A percentile compares a stretch with the other conserved stretches of the same genome.
Conservation (phyloP, 2,888 invertebrate genomes). For the Temnothorax rugatulus region DNA sequence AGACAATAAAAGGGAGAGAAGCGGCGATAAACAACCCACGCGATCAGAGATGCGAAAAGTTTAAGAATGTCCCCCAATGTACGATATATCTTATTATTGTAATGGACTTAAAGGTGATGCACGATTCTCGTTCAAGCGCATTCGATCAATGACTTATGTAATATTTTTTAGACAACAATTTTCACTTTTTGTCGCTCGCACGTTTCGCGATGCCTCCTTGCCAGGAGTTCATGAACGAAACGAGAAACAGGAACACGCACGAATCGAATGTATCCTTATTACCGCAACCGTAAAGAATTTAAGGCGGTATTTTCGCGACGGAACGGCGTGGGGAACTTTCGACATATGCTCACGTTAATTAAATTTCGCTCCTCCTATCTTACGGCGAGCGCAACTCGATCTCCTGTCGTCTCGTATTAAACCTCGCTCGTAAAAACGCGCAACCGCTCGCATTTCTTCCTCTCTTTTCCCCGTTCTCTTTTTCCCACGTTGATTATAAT, state of each 20-base stretch:
- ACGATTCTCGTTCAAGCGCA: not conserved
- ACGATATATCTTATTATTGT: constrained; percentile 30
- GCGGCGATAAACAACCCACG: constrained; percentile 20
- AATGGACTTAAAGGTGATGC: constrained; percentile 33
- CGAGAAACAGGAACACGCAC: not conserved
- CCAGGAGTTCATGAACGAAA: not conserved
- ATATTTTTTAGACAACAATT: not conserved
- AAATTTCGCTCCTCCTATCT: constrained; percentile 32
- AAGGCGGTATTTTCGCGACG: not conserved
- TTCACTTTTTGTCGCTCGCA: not conserved
- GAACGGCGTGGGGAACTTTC: not conserved
- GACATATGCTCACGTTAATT: constrained; percentile 36
- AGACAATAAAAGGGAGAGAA: constrained; percentile 62
- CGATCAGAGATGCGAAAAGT: constrained; percentile 23
- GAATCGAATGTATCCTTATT: constrained; percentile 41
- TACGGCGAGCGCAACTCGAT: constrained; percentile 19
- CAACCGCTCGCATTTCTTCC: not conserved
- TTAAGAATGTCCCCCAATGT: constrained; percentile 18
- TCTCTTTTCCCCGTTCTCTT: not conserved
- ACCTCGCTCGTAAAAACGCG: constrained; percentile 33
- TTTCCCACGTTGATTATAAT: constrained; percentile 37
- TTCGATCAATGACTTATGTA: not conserved
- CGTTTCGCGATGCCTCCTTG: not conserved
- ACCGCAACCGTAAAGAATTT: constrained; percentile 18
- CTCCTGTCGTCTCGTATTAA: constrained; percentile 8